phyloP scores from a whole-genome alignment of 2,113 vertebrate genomes.

The Tinamus guttatus region DNA sequence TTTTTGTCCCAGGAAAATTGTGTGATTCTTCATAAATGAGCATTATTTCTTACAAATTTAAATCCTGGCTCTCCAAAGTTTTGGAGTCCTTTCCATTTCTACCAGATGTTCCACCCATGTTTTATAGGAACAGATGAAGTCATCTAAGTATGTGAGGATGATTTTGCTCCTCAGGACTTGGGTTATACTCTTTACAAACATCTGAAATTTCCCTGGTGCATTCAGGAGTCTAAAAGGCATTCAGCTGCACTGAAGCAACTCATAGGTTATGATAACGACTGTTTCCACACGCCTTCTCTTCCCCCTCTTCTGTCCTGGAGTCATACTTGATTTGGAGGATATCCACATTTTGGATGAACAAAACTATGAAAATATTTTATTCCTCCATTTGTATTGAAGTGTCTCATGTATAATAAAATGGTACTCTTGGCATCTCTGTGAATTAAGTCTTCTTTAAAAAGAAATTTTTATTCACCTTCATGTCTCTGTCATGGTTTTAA shows the following conservation, averaged over 20 bases:
- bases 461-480: background rate
- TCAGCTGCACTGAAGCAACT: background rate
- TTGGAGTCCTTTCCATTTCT: slow-evolving; percentile 60
- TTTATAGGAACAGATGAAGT: slow-evolving; percentile 70
- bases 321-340: background rate
- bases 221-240: slow-evolving; percentile 18
- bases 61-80: slow-evolving; percentile 46
- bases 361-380: background rate
- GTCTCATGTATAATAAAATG: background rate
- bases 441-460: background rate
- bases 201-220: slow-evolving; percentile 7
- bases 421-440: background rate
- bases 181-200: background rate
- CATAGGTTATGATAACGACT: slow-evolving; percentile 24
- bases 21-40: slow-evolving; percentile 30
- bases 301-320: background rate
- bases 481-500: background rate
- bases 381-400: background rate
- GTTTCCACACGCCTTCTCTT: background rate
- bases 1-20: slow-evolving; percentile 39
- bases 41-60: slow-evolving; percentile 55
- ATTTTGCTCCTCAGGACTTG: slow-evolving; percentile 25
- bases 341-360: background rate
- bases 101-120: slow-evolving; percentile 69
- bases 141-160: slow-evolving; percentile 44